These are phyloP conservation scores for Drosophila mettleri DNA, from an alignment of 2,888 invertebrate genomes.

Conservation along the genomic window DNA sequence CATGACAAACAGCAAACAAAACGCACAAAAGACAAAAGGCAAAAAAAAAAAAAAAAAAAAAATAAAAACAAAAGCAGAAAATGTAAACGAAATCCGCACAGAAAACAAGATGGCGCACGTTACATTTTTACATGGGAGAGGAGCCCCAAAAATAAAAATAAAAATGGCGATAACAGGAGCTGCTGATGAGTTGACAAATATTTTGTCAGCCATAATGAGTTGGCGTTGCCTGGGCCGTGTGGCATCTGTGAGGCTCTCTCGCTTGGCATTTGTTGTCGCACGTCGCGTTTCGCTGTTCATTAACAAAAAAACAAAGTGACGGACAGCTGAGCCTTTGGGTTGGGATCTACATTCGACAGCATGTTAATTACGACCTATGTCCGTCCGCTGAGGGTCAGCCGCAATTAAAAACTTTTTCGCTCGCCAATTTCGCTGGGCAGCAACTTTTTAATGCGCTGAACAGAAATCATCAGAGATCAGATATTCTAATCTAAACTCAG, in stretches of 20 bases:
- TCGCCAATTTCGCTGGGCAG: conserved; percentile 21
- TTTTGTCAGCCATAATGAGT: conserved; percentile 77
- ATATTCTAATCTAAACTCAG: background rate
- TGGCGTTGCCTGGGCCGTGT: conserved; percentile 1
- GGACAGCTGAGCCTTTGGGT: background rate
- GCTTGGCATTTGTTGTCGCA: conserved; percentile 18
- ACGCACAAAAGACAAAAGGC: conserved; percentile 33
- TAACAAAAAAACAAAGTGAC: conserved; percentile 26
- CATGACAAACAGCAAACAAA: conserved; percentile 49
- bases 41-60: conserved; percentile 5
- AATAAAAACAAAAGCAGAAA: conserved; percentile 1
- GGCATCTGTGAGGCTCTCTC: conserved; percentile 3
- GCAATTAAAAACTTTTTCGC: conserved; percentile 69
- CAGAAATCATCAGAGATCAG: background rate
- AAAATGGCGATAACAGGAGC: conserved; percentile 41
- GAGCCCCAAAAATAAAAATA: conserved; percentile 9
- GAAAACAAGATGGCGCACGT: conserved; percentile 43
- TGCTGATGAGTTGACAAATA: conserved; percentile 79
- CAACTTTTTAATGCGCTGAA: background rate
- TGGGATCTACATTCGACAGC: conserved; percentile 38
- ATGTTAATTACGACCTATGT: conserved; percentile 70
- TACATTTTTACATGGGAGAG: conserved; percentile 3
- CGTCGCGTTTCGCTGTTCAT: conserved; percentile 43
- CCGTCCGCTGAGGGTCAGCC: conserved; percentile 58
- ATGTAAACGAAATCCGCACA: conserved; percentile 12